These are phyloP conservation scores for Tetheella fluctuosa DNA, from an alignment of 2,888 invertebrate genomes.

Conservation along the genomic window DNA sequence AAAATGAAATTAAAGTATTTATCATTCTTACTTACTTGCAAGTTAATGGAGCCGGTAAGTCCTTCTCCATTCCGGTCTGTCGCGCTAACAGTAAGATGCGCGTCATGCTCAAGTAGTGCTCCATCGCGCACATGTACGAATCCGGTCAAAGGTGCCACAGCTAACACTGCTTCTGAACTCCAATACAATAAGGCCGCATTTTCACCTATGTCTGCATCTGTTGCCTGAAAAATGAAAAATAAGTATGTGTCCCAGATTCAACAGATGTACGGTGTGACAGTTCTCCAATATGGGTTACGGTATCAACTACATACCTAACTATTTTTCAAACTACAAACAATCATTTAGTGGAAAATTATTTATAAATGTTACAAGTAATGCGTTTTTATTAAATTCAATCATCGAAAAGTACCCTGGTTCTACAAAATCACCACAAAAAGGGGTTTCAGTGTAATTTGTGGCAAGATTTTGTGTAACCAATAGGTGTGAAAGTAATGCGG, in stretches of 20 bases:
- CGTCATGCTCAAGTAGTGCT: slow-evolving; percentile 59
- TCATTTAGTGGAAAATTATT: too few species aligned
- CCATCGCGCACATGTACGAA: slow-evolving; percentile 79
- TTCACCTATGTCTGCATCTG: slow-evolving; percentile 81
- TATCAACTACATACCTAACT: neutral
- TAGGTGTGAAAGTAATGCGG: too few species aligned
- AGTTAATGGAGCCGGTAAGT: slow-evolving; percentile 56
- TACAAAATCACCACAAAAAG: neutral
- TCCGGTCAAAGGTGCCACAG: slow-evolving; percentile 84
- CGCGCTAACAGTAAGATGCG: slow-evolving; percentile 61
- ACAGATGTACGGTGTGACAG: neutral
- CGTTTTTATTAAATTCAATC: neutral
- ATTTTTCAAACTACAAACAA: too few species aligned
- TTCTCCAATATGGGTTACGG: neutral
- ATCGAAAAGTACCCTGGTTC: neutral
- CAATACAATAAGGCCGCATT: slow-evolving; percentile 78
- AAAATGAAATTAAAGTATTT: neutral
- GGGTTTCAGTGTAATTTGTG: neutral
- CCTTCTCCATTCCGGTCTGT: slow-evolving; percentile 73
- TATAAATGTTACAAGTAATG: too few species aligned
- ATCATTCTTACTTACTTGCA: slow-evolving; percentile 57
- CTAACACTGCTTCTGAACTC: slow-evolving; percentile 70
- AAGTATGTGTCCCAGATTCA: slow-evolving; percentile 1
- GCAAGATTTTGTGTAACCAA: neutral
- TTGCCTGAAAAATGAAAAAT: slow-evolving; percentile 66